Conservation (phyloP, 2,888 invertebrate species). For the Aphidoletes aphidimyza region DNA sequence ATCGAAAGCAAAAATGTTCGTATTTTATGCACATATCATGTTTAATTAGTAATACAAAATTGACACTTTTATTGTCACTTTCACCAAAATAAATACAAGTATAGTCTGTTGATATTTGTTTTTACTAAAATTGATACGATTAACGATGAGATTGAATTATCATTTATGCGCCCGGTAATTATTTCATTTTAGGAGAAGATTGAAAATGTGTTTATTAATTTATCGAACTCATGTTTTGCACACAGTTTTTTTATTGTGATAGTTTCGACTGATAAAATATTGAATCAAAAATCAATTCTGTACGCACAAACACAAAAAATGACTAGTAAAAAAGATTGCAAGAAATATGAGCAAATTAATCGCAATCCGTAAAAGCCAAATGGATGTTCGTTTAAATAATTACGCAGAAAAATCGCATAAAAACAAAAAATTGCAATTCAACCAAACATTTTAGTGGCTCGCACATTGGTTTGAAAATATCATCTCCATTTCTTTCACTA, state of each 20-base stretch:
- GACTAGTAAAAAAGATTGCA: neutral
- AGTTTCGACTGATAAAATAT: neutral
- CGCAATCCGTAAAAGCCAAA: neutral
- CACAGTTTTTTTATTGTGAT: neutral
- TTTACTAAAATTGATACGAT: no score
- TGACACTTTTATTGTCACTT: no score
- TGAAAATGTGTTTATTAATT: neutral
- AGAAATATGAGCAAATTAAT: neutral
- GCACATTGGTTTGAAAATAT: neutral
- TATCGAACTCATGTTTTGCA: neutral
- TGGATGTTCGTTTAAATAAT: neutral
- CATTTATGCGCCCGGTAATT: neutral
- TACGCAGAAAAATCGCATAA: neutral
- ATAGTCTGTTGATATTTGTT: no score
- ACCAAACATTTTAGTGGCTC: neutral
- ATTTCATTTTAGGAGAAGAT: neutral
- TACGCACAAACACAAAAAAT: neutral
- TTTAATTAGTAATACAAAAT: no score
- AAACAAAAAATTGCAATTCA: neutral
- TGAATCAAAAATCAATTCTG: slow-evolving; percentile 16
- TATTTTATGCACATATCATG: no score
- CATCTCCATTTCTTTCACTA: neutral
- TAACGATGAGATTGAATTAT: no score
- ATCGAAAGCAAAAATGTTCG: no score
- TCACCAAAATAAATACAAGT: no score